These are phyloP conservation scores for Chrysocyon brachyurus DNA, from an alignment of 2,797 vertebrate species.

Conservation along the genomic window DNA sequence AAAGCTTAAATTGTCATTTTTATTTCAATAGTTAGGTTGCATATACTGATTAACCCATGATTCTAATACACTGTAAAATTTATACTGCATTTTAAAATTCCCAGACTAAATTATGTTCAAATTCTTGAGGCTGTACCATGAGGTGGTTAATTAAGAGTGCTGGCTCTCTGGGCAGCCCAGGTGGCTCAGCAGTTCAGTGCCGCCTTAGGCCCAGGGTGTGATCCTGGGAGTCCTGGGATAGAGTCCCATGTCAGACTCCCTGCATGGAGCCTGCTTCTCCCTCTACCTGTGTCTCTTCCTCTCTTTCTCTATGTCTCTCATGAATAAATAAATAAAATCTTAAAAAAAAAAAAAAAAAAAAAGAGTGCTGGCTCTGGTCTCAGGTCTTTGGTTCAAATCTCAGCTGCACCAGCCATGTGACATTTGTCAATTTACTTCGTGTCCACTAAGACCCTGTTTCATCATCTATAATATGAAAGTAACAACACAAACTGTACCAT, in stretches of 20 bases:
- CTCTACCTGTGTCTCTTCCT: no score
- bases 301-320: no score
- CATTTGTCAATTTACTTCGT: background rate
- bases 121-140: background rate
- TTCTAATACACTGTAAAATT: background rate
- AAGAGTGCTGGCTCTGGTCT: background rate
- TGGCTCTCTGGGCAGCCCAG: background rate
- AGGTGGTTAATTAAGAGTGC: background rate
- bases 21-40: slow-evolving; percentile 7
- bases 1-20: slow-evolving; percentile 7
- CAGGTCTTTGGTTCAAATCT: background rate
- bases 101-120: slow-evolving; percentile 18
- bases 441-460: background rate
- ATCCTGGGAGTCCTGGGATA: no score
- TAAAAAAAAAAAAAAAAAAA: no score
- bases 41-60: background rate
- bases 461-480: background rate
- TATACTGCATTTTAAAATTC: slow-evolving; percentile 6
- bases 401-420: background rate
- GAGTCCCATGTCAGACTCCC: no score
- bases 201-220: no score
- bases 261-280: no score
- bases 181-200: no score
- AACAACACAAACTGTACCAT: background rate
- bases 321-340: no score